A percentile compares a stretch with the other conserved stretches of the same genome.
Conservation (phyloP, 2,888 invertebrate genomes). For the Hemicrepidius hirtus region DNA sequence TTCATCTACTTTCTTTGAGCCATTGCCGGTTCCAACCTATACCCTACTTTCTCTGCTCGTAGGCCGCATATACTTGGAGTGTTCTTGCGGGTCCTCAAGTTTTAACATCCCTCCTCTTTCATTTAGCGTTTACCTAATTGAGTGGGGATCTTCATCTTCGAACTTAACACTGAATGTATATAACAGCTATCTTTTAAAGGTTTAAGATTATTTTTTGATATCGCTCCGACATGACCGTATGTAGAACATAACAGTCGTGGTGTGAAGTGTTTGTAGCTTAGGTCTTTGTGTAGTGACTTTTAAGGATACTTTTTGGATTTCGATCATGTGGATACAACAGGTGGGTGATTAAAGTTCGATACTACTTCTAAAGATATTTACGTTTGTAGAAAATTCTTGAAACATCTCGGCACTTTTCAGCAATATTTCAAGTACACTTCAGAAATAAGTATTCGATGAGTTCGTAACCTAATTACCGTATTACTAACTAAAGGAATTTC, state of each 20-base stretch:
- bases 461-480: background rate
- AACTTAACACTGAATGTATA: constrained; percentile 58
- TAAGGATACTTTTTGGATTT: constrained; percentile 55
- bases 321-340: constrained; percentile 58
- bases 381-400: constrained; percentile 13
- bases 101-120: constrained; percentile 57
- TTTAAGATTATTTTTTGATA: constrained; percentile 59
- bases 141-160: constrained; percentile 58
- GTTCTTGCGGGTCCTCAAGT: constrained; percentile 47
- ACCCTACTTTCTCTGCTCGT: constrained; percentile 63
- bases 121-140: constrained; percentile 50
- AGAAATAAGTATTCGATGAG: background rate
- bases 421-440: background rate
- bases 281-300: constrained; percentile 54
- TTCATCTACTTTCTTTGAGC: constrained; percentile 51
- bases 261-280: constrained; percentile 49
- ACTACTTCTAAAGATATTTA: constrained; percentile 25
- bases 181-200: constrained; percentile 60
- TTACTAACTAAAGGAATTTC: constrained; percentile 4
- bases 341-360: constrained; percentile 49
- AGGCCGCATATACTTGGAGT: constrained; percentile 48
- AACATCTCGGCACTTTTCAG: background rate
- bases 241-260: constrained; percentile 49
- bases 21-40: constrained; percentile 49
- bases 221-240: constrained; percentile 57